phyloP scores from a whole-genome alignment of 2,113 vertebrate genomes.

The Hippocampus zosterae region DNA sequence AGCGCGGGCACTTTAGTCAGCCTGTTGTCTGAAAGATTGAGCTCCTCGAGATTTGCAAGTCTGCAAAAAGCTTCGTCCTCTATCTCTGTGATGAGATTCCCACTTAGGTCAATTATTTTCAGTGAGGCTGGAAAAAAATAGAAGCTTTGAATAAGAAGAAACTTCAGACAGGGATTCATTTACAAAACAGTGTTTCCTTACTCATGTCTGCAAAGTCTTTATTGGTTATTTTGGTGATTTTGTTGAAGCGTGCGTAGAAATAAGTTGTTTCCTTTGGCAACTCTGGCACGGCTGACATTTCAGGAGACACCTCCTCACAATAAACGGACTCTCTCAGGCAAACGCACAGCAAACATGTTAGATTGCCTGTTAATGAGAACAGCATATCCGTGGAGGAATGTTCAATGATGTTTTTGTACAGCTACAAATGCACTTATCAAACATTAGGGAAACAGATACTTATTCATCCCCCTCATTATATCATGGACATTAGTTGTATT shows the following conservation, averaged over 20 bases:
- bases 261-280: slow-evolving; percentile 88
- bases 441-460: slow-evolving; percentile 33
- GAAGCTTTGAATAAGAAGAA: neutral
- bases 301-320: slow-evolving; percentile 83
- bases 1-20: slow-evolving; percentile 83
- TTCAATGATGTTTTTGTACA: neutral
- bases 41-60: slow-evolving; percentile 82
- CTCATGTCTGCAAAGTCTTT: slow-evolving; percentile 85
- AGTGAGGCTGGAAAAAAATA: slow-evolving; percentile 75
- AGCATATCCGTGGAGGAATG: neutral
- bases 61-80: slow-evolving; percentile 88
- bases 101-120: slow-evolving; percentile 85
- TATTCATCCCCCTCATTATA: slow-evolving; percentile 38
- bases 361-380: slow-evolving; percentile 53
- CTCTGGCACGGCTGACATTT: slow-evolving; percentile 76
- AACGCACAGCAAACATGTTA: slow-evolving; percentile 88
- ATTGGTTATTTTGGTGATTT: slow-evolving; percentile 84
- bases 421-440: slow-evolving; percentile 14
- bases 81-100: slow-evolving; percentile 85
- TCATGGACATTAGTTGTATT: slow-evolving; percentile 42
- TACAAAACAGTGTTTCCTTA: slow-evolving; percentile 60
- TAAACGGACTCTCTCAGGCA: slow-evolving; percentile 92
- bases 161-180: neutral
- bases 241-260: slow-evolving; percentile 90
- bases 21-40: slow-evolving; percentile 83